Evolutionary conservation across 2,888 invertebrate genomes (phyloP), one percentile per base, ranked within the genome.

Genomic region (Encarsia formosa): DNA sequence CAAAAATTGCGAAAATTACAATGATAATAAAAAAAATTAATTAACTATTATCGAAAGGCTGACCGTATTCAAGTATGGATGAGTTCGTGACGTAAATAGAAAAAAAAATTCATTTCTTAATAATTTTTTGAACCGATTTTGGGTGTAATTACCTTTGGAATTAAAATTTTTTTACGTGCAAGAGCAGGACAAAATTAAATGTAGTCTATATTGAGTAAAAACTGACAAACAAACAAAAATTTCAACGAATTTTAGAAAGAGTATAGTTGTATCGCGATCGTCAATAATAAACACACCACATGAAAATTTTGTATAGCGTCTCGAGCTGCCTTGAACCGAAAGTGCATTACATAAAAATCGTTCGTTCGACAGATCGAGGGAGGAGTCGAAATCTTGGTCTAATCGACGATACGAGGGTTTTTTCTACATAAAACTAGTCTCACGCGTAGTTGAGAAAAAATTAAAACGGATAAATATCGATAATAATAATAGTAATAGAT

Each of bases 301-400:
- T 52, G 58, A 59, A 64, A 64, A 63, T 69, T 68, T 68, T 68
- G 63, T 71, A 69, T 65, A 70, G 68, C 67, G 66, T 71, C 67
- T 70, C 69, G 68, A 69, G 68, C 69, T 73, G 71, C 70, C 71
- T 73, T 73, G 68, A 72, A 72, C 70, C 70, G 65, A 73, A 71
- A 71, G 72, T 73, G 72, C 71, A 72, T 72, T 73, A 72, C n/a
- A n/a, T 60, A 58, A 66, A 64, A 64, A 62, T 60, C 63, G 61
- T 64, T 59, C 60, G 56, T 56, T 56, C 57, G 52, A 47, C 52
- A 54, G 48, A 50, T 61, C 58, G 60, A 59, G 61, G 58, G 47
- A 52, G 56, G 43, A 47, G 46, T 15, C 34, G n/a, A 11, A 34
- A n/a, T 61, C 54, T 59, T 57, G 60, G 60, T 60, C 56, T 43